Percentiles rank a stretch among this genome's conserved stretches.
These are phyloP conservation scores for Gymnoscelis rufifasciata DNA, from an alignment of 2,888 invertebrate genomes.

Conservation along the genomic window DNA sequence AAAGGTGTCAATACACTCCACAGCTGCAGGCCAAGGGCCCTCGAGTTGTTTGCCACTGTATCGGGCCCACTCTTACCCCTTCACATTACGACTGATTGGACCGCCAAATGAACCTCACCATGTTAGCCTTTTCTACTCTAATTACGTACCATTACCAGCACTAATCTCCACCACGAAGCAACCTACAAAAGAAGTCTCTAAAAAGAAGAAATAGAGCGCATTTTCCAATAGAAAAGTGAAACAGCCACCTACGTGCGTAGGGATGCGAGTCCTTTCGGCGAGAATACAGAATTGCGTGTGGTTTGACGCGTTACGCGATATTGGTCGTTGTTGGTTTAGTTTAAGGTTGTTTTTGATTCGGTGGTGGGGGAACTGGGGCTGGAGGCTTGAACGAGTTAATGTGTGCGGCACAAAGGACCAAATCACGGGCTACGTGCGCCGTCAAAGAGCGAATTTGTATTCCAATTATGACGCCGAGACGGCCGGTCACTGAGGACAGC, in stretches of 20 bases:
- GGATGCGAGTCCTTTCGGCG: conserved; percentile 25
- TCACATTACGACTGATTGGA: conserved; percentile 61
- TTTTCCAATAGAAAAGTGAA: conserved; percentile 31
- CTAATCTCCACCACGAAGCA: conserved; percentile 55
- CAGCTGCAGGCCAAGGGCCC: conserved; percentile 23
- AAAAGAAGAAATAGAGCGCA: conserved; percentile 36
- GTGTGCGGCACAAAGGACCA: conserved; percentile 77
- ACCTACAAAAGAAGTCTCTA: conserved; percentile 39
- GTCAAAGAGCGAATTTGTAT: conserved; percentile 77
- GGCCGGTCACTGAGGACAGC: conserved; percentile 37
- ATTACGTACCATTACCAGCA: conserved; percentile 73
- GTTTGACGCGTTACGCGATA: conserved; percentile 12
- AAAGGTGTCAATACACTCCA: conserved; percentile 14
- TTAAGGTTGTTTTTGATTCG: conserved; percentile 45
- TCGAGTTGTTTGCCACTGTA: conserved; percentile 59
- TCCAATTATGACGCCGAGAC: conserved; percentile 72
- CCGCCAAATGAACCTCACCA: conserved; percentile 72
- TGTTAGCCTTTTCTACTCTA: conserved; percentile 76
- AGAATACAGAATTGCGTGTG: conserved; percentile 27
- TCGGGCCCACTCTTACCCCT: conserved; percentile 62
- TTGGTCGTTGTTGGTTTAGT: conserved; percentile 25
- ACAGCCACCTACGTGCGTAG: conserved; percentile 7
- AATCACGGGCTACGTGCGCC: conserved; percentile 71
- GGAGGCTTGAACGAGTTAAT: conserved; percentile 74
- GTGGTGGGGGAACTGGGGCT: conserved; percentile 44